Evolutionary conservation across 2,113 vertebrate species (phyloP), one percentile per base, ranked within the genome.

Genomic region (Pachycephala philippinensis): DNA sequence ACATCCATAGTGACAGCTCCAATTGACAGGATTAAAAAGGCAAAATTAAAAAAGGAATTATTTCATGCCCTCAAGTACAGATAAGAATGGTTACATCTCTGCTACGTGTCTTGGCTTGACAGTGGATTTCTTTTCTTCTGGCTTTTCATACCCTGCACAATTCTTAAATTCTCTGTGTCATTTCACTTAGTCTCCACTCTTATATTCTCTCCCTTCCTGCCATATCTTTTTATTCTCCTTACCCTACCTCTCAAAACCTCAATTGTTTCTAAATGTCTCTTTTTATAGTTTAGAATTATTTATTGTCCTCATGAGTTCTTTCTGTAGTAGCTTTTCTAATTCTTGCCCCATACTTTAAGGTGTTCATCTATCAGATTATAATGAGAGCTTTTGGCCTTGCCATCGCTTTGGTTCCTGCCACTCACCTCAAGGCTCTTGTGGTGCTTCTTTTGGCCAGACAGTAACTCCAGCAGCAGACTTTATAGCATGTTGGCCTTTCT

Each of bases 1-100:
- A 95, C 91, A 94, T 94, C 85, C 76, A 57, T 45, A 87, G 68
- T 90, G 96, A 97, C 96, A 96, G 93, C 72, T 96, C 84, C 92
- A 97, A 94, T 91, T 93, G 95, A 89, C 70, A 87, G 93, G 94
- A 96, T 96, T 96, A 95, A 95, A 97, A 92, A 94, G 77, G 68
- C 69, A 93, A 95, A 96, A 95, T 95, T 96, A 87, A 94, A 96
- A 96, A 92, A 93, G 85, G 88, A 96, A 90, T 95, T 96, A 95
- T 97, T 97, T 92, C 82, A 84, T 96, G 90, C 95, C 93, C 94
- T 93, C 69, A 87, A 96, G 93, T 96, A 87, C 63, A 91, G 91
- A 95, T 95, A 96, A 92, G 87, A 94, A 89, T 57, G 94, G 92
- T 74, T 94, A 93, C 69, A 94, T 96, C 93, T 96, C 65, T 82